Base-by-base conservation (phyloP, 2,797 vertebrate genomes). In the Fratercula arctica region DNA sequence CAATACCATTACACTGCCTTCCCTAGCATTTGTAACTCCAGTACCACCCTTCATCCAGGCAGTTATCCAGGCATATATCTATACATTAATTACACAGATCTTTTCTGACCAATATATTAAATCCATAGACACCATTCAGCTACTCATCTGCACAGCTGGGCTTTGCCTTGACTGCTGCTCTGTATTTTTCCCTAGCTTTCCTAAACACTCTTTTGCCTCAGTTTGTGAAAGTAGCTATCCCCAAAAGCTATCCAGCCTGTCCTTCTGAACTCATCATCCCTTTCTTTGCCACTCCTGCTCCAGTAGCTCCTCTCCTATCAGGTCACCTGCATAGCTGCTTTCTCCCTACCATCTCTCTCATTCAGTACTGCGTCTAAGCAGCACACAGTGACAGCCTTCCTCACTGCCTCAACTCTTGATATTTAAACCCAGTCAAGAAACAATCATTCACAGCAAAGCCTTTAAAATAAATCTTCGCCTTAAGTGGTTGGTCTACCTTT, bases 361-460 rank as follows among this genome's bases (percentile, higher is more conserved):
- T 25, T 20, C 39, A 73, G 20, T 1, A 4, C 14, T 51, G 35
- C 82, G 54, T 74, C 35, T 75, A 50, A 68, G 82, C n/a, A 61
- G 56, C 39, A 77, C 50, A 53, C 20, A 37, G 51, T 29, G 20
- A 16, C 46, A 70, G 72, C 45, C 72, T 57, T 69, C 43, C n/a
- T 76, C 67, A 57, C 25, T 37, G 50, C 57, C 41, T 60, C 69
- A 61, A 0, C 54, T 82, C 63, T 67, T 28, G 4, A 33, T 17
- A 61, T 54, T 74, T 57, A 79, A 85, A 90, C 5, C 6, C 21
- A 50, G 15, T 64, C 76, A 72, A 37, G 45, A 41, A 89, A 31
- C 3, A 20, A 24, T 3, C 0, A 0, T 20, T 19, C 1, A 0
- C 24, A 57, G 39, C 48, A 85, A 89, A 54, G 20, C 13, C 41